Evolutionary conservation across 2,113 vertebrate species (phyloP).

Genomic region (Oreochromis aureus): DNA sequence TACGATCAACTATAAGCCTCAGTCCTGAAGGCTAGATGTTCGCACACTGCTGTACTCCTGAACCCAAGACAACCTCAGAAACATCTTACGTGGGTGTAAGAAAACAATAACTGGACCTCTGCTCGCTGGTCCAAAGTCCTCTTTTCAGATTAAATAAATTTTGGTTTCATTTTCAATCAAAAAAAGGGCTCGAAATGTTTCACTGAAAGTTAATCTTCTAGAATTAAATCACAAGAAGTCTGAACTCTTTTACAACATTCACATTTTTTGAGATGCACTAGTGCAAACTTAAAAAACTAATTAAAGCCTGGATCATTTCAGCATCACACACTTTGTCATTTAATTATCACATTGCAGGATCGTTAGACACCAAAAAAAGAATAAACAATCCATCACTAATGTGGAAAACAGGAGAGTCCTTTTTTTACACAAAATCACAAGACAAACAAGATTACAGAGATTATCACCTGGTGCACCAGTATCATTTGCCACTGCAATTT

Average conservation of each 20-base stretch:
- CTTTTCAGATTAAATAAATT: background rate
- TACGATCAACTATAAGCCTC: background rate
- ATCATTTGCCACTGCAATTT: conserved; percentile 32
- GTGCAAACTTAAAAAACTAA: background rate
- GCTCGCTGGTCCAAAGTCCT: background rate
- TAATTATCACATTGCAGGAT: background rate
- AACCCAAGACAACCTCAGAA: background rate
- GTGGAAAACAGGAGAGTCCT: background rate
- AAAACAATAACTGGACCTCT: background rate
- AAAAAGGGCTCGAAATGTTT: background rate
- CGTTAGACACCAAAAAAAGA: background rate
- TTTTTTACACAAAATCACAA: background rate
- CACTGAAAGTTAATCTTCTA: background rate
- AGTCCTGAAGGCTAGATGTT: background rate
- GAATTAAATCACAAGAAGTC: background rate
- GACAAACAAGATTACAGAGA: background rate
- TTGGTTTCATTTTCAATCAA: background rate
- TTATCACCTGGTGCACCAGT: background rate
- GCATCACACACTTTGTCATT: background rate
- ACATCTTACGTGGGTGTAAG: background rate
- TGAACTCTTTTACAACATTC: background rate
- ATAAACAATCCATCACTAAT: background rate
- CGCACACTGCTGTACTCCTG: background rate
- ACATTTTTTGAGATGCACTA: background rate
- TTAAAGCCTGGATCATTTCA: background rate